Percentiles rank a stretch among this genome's conserved stretches.
Evolutionary conservation across 2,797 vertebrate genomes (phyloP).

Genomic region (Sebastes diploproa): DNA sequence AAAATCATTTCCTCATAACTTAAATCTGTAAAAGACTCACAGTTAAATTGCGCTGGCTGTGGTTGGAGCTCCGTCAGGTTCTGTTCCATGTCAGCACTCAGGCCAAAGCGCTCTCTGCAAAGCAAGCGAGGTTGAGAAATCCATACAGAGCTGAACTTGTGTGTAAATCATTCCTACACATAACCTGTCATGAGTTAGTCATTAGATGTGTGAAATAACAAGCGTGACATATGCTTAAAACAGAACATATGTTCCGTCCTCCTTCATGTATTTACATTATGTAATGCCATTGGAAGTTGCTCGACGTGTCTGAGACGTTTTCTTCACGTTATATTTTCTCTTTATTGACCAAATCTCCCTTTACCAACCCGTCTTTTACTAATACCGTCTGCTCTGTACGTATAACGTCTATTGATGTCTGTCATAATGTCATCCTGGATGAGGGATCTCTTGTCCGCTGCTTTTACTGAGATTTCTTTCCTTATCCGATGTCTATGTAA

Average conservation of each 20-base stretch:
- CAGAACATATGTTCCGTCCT: not conserved
- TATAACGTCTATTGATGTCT: not conserved
- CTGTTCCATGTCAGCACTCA: conserved; percentile 85
- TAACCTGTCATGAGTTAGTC: conserved; percentile 60
- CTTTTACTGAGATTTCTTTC: not conserved
- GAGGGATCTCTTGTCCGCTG: not conserved
- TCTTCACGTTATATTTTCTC: not conserved
- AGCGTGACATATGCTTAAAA: conserved; percentile 25
- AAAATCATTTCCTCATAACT: not conserved
- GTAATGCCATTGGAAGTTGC: not conserved
- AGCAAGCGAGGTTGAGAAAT: conserved; percentile 58
- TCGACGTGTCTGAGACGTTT: not conserved
- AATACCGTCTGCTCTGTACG: not conserved
- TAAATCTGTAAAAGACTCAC: conserved; percentile 66
- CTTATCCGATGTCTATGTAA: not conserved
- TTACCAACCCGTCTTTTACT: not conserved
- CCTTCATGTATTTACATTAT: not conserved
- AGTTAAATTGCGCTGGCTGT: conserved; percentile 69
- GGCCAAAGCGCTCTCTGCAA: conserved; percentile 85
- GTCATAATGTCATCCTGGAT: no score
- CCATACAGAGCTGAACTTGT: not conserved
- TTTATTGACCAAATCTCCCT: not conserved
- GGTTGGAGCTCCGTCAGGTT: conserved; percentile 80
- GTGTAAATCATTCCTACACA: conserved; percentile 68
- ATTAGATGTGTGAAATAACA: conserved; percentile 56